Evolutionary conservation across 2,113 vertebrate genomes (phyloP).

Genomic region (Plecotus auritus): DNA sequence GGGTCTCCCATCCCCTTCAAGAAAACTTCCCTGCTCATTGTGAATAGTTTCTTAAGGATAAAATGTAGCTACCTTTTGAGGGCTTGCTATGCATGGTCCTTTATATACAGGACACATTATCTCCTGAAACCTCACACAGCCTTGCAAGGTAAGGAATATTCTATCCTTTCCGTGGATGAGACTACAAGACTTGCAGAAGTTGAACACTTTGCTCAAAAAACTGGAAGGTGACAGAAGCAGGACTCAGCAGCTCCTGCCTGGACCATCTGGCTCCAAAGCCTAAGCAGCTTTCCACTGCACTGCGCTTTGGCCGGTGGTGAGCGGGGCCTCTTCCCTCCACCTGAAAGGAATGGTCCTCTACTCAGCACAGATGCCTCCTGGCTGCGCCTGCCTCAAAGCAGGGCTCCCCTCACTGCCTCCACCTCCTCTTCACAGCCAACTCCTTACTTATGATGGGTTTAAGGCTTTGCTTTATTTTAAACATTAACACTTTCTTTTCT

Average conservation of each 20-base stretch:
- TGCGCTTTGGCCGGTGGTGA: fast-evolving
- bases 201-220: background rate
- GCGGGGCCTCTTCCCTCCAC: background rate
- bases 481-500: background rate
- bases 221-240: background rate
- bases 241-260: background rate
- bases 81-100: background rate
- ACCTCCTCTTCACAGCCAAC: fast-evolving
- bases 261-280: too few relatives aligned
- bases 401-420: fast-evolving
- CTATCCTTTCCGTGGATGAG: background rate
- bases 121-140: background rate
- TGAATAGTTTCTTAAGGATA: background rate
- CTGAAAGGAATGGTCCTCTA: background rate
- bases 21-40: background rate
- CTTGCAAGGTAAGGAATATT: background rate
- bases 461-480: conserved; percentile 13
- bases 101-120: background rate
- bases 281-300: too few relatives aligned
- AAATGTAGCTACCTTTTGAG: background rate
- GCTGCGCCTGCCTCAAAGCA: background rate
- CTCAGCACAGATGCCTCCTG: background rate
- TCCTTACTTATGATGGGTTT: background rate
- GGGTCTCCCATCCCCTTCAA: background rate
- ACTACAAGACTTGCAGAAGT: background rate